Base-by-base conservation (phyloP, 1,140 invertebrate species). In the Chironomus striatipennis region DNA sequence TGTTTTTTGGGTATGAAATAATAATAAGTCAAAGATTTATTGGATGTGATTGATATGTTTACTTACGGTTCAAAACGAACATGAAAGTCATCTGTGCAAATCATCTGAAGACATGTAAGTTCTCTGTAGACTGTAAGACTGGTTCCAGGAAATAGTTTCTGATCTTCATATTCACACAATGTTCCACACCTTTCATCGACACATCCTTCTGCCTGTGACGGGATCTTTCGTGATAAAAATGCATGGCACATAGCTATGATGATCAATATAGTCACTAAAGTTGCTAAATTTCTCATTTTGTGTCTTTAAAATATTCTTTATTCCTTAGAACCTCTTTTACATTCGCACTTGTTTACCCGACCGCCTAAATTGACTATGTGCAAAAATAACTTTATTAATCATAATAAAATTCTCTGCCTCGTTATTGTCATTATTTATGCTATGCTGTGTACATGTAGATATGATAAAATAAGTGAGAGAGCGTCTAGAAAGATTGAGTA, bases 381-480 rank as follows among this genome's bases (percentile, higher is more conserved):
- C 47, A 57, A 57, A 57, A 57, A 57, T 57, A 57, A n/a, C 12
- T 57, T 57, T 57, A 57, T 57, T 57, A 57, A 57, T 47, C 9
- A 47, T 47, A 47, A 47, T 12, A 47, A 47, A 47, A 8, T 57
- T 57, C 47, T 57, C 47, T 57, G 12, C n/a, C 47, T 57, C 47
- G n/a, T n/a, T 57, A 57, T 57, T n/a, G 24, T 34, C 24, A 34
- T 34, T 34, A 34, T 34, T 34, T 34, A 34, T 34, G 24, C n/a
- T 34, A 34, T 34, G 24, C 24, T 34, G 5, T 34, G 24, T 34
- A 34, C 24, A 34, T 34, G 24, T 34, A 34, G 24, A 34, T 34
- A 34, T 34, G 24, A 34, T 34, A 34, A 2, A 34, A 34, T 34
- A 34, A 34, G 24, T 34, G 24, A 34, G 24, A 34, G 24, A 34